phyloP scores from a whole-genome alignment of 2,888 invertebrate genomes.

The Odiellus spinosus region DNA sequence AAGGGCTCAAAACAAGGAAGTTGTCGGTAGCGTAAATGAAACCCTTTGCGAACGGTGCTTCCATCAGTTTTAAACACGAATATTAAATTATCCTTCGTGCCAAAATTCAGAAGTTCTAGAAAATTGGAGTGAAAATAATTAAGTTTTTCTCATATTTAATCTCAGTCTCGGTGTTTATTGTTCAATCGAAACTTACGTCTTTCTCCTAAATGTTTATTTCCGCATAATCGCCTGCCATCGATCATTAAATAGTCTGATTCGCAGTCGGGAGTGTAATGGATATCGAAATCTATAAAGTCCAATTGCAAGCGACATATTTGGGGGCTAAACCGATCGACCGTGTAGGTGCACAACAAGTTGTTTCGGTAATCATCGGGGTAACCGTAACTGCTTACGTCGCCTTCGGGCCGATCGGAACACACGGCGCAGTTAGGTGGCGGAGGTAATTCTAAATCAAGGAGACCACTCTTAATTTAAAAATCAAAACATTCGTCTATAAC shows the following conservation, averaged over 20 bases:
- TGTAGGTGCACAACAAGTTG: slow-evolving; percentile 17
- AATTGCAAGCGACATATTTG: slow-evolving; percentile 19
- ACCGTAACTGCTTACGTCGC: slow-evolving; percentile 4
- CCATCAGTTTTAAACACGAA: slow-evolving; percentile 15
- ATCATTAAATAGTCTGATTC: slow-evolving; percentile 19
- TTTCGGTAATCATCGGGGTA: slow-evolving; percentile 13
- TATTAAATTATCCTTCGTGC: too few species aligned
- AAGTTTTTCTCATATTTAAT: too few species aligned
- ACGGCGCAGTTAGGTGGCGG: slow-evolving; percentile 11
- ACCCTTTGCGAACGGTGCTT: slow-evolving; percentile 17
- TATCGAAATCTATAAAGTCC: slow-evolving; percentile 21
- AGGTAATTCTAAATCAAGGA: background rate
- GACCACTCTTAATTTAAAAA: too few species aligned
- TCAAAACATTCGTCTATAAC: too few species aligned
- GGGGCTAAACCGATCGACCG: slow-evolving; percentile 16
- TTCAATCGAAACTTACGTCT: slow-evolving; percentile 6
- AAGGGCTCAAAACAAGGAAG: slow-evolving; percentile 6
- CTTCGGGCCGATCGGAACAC: slow-evolving; percentile 4
- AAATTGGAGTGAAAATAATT: too few species aligned
- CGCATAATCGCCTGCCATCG: slow-evolving; percentile 20
- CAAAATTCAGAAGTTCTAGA: too few species aligned
- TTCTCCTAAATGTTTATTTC: slow-evolving; percentile 15
- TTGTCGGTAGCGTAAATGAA: slow-evolving; percentile 19
- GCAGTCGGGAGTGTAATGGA: slow-evolving; percentile 19
- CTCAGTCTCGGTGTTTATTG: too few species aligned